Evolutionary conservation across 2,888 invertebrate genomes (phyloP).

Genomic region (Eristalinus aeneus): DNA sequence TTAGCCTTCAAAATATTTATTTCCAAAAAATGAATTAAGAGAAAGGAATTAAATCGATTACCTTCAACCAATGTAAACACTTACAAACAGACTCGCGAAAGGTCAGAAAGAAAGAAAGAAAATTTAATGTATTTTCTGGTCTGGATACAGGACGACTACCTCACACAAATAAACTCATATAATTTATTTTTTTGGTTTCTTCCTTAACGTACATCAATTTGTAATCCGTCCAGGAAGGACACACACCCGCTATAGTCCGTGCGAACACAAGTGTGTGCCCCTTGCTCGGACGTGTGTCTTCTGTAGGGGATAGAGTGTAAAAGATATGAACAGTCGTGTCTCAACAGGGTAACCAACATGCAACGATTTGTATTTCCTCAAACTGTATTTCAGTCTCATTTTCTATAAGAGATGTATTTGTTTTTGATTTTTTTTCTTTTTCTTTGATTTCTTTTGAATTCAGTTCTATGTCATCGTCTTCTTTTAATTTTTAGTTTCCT

Average conservation of each 20-base stretch:
- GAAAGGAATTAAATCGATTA: constrained; percentile 14
- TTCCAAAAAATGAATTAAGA: constrained; percentile 5
- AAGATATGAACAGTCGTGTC: constrained; percentile 29
- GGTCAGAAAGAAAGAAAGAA: constrained; percentile 8
- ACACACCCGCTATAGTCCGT: constrained; percentile 11
- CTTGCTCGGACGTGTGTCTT: constrained; percentile 44
- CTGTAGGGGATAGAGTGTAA: constrained; percentile 50
- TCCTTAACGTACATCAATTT: neutral
- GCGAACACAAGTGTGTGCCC: constrained; percentile 53
- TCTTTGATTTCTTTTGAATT: constrained; percentile 59
- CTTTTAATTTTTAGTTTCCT: constrained; percentile 72
- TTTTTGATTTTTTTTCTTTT: constrained; percentile 64
- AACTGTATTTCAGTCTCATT: neutral
- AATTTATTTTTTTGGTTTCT: neutral
- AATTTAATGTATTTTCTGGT: constrained; percentile 63
- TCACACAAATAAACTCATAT: constrained; percentile 4
- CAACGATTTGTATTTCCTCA: constrained; percentile 1
- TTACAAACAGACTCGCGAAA: constrained; percentile 7
- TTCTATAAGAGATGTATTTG: constrained; percentile 21
- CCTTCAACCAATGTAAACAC: constrained; percentile 28
- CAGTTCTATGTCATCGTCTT: constrained; percentile 21
- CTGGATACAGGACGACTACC: constrained; percentile 23
- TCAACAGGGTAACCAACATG: constrained; percentile 52
- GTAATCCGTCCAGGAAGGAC: neutral
- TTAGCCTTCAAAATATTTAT: neutral